Evolutionary conservation across 2,113 vertebrate species (phyloP).

Genomic region (Mesocricetus auratus): DNA sequence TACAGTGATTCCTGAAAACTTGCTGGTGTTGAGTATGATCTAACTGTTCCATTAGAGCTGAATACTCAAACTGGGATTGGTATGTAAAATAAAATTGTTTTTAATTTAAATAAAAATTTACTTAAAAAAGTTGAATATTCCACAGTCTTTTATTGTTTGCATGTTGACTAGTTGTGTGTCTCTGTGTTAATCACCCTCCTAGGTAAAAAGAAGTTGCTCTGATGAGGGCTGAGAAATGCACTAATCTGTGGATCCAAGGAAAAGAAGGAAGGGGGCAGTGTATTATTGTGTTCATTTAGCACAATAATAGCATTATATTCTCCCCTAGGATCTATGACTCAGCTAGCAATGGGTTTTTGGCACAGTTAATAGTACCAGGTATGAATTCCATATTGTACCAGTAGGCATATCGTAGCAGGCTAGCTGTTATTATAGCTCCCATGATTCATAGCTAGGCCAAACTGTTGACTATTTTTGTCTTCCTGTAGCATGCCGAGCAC

Average conservation of each 20-base stretch:
- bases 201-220: neutral
- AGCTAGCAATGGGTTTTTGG: neutral
- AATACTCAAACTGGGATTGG: neutral
- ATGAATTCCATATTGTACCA: neutral
- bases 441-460: neutral
- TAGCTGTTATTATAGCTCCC: neutral
- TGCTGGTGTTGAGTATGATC: neutral
- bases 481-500: neutral
- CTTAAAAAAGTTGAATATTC: neutral
- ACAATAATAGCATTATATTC: neutral
- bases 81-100: too few species aligned
- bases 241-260: neutral
- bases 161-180: neutral
- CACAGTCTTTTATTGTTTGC: neutral
- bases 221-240: neutral
- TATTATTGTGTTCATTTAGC: neutral
- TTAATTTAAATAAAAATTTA: too few species aligned
- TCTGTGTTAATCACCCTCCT: neutral
- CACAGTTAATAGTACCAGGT: neutral
- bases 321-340: neutral
- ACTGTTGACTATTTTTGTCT: neutral
- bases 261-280: too few species aligned
- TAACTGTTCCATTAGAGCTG: neutral
- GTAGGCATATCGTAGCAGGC: neutral
- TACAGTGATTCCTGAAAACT: neutral